Base-by-base conservation (phyloP, 1,140 invertebrate genomes). In the Nylanderia fulva region DNA sequence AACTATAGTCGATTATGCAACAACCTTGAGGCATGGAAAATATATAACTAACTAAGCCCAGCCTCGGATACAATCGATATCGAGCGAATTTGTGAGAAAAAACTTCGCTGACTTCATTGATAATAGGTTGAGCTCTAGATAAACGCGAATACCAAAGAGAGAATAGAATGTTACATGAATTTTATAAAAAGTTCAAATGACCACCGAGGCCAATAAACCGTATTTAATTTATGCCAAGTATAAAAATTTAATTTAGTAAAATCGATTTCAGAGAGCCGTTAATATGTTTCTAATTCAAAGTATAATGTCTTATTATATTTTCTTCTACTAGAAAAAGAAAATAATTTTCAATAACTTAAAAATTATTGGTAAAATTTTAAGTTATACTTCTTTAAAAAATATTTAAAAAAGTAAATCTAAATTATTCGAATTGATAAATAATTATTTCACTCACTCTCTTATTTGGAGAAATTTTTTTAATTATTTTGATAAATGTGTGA, bases 11-110 rank as follows among this genome's bases (percentile, higher is more conserved):
- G 21, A 83, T 83, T 83, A 74, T 48, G 68, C 4, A 48, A 74
- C 24, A 72, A 74, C 68, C 54, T 83, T 61, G 79, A 74, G 79
- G 68, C 39, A 48, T 74, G 68, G 79, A 83, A 74, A 74, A 83
- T 56, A 83, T 56, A 83, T 36, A 33, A 74, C 15, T 74, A 74
- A 61, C 68, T 45, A 83, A 83, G 68, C 60, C 79, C 68, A 74
- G 68, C 54, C 79, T 83, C 68, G 79, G 52, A 74, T 54, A 45
- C 21, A 29, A 79, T 79, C 76, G 61, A 79, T 79, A 79, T 79
- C 61, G 63, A 39, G 27, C 45, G 76, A 48, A 79, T 79, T 79
- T 79, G 54, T 68, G 45, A 77, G 58, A 64, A 64, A 79, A 79
- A 68, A 66, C 63, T 79, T 66, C n/a, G 27, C 60, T 36, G 27